Conservation (phyloP, 1,140 invertebrate genomes). For the Pomacea maculata region DNA sequence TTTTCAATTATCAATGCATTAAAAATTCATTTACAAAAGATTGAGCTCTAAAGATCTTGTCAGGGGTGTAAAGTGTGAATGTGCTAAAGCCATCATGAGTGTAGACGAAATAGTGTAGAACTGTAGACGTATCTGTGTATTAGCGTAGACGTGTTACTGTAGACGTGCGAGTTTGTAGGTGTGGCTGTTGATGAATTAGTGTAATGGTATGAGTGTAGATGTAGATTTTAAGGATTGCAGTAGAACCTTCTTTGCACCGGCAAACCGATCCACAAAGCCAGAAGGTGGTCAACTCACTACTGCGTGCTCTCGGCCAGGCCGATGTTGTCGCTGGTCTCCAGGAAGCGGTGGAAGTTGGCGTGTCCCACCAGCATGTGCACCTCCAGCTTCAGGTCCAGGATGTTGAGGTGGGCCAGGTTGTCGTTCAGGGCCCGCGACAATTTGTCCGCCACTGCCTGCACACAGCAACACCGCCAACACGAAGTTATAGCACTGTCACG, state of each 20-base stretch:
- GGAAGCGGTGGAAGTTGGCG: slow-evolving; percentile 12
- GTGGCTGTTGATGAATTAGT: neutral
- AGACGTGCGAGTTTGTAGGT: neutral
- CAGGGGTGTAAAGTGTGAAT: too few relatives aligned
- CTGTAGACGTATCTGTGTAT: neutral
- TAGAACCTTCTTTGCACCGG: neutral
- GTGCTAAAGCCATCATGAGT: neutral
- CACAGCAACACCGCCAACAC: too few relatives aligned
- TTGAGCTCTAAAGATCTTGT: too few relatives aligned
- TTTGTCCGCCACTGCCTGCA: slow-evolving; percentile 11
- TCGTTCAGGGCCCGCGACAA: neutral
- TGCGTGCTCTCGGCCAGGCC: slow-evolving; percentile 9
- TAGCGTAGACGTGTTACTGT: neutral
- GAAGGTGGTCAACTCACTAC: neutral
- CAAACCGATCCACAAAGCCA: neutral
- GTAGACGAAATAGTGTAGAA: neutral
- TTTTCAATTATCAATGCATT: too few relatives aligned
- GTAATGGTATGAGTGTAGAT: neutral
- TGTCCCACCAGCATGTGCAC: slow-evolving; percentile 10
- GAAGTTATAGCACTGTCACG: too few relatives aligned
- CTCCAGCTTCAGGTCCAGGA: slow-evolving; percentile 15
- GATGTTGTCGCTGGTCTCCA: slow-evolving; percentile 1
- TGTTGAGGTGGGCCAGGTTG: neutral
- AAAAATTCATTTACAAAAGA: too few relatives aligned
- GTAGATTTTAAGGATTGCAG: neutral